A percentile compares a stretch with the other conserved stretches of the same genome.
These are phyloP conservation scores for Pogona vitticeps DNA, from an alignment of 2,113 vertebrate species.

Conservation along the genomic window DNA sequence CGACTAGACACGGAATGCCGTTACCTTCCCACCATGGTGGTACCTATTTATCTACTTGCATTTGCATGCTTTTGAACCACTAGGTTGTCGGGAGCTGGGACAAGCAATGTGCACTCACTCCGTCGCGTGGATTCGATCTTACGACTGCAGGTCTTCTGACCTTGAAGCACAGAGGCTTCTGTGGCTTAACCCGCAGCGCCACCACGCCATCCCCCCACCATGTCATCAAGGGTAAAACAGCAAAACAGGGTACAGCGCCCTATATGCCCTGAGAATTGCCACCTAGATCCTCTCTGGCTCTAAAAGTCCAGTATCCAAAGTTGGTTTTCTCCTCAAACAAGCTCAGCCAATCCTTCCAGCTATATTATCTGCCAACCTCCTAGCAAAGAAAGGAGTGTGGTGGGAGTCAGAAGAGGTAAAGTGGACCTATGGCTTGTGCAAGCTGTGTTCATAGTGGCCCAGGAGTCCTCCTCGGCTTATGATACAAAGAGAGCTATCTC, in stretches of 20 bases:
- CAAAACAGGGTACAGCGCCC: background rate
- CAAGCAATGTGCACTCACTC: too few species aligned
- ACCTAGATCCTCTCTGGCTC: background rate
- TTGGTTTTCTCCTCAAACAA: constrained; percentile 38
- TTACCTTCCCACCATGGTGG: too few species aligned
- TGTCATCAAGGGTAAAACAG: too few species aligned
- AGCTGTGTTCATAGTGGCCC: constrained; percentile 29
- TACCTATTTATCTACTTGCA: too few species aligned
- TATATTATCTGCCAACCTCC: constrained; percentile 10
- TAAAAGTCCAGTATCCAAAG: background rate
- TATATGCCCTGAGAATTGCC: background rate
- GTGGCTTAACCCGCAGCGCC: too few species aligned
- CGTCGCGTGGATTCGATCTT: too few species aligned
- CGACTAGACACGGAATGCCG: too few species aligned
- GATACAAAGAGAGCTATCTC: constrained; percentile 43
- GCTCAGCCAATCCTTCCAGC: constrained; percentile 25
- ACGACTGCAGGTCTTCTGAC: too few species aligned
- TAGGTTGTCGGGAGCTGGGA: too few species aligned
- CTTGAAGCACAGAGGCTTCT: too few species aligned
- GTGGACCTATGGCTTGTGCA: constrained; percentile 39
- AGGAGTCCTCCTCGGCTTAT: constrained; percentile 44
- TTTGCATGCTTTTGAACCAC: too few species aligned
- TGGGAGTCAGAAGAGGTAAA: constrained; percentile 24
- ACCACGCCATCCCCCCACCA: too few species aligned
- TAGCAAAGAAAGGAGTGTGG: background rate